Evolutionary conservation across 2,888 invertebrate species (phyloP).

Genomic region (Sarcophaga rosellei): DNA sequence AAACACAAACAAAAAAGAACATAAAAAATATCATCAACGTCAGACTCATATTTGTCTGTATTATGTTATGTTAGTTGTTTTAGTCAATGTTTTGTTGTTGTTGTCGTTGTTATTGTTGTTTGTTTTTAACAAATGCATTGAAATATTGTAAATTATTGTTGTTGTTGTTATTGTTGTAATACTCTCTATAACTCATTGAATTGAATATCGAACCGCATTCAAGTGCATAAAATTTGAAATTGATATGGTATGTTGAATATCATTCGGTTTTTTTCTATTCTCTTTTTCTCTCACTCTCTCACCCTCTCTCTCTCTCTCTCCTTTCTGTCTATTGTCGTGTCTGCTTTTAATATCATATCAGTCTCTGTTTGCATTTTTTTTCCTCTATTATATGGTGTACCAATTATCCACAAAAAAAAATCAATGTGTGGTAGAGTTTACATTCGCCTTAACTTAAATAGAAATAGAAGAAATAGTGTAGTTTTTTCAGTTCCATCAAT

Average conservation of each 20-base stretch:
- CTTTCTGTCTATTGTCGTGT: neutral
- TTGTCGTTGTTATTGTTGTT: neutral
- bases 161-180: neutral
- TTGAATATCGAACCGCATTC: conserved; percentile 45
- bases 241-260: conserved; percentile 26
- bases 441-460: too few species aligned
- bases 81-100: neutral
- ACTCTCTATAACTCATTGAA: conserved; percentile 29
- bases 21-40: neutral
- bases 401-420: too few species aligned
- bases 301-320: neutral
- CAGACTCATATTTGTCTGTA: conserved; percentile 13
- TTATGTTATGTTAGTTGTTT: neutral
- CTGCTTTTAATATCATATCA: too few species aligned
- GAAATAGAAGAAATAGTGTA: too few species aligned
- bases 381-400: too few species aligned
- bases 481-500: too few species aligned
- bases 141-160: neutral
- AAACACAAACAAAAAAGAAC: neutral
- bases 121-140: neutral
- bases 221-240: conserved; percentile 50
- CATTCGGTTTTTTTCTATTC: neutral
- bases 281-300: neutral
- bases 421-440: too few species aligned
- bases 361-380: too few species aligned